Evolutionary conservation across 1,140 invertebrate species (phyloP).

Genomic region (Hermetia illucens): DNA sequence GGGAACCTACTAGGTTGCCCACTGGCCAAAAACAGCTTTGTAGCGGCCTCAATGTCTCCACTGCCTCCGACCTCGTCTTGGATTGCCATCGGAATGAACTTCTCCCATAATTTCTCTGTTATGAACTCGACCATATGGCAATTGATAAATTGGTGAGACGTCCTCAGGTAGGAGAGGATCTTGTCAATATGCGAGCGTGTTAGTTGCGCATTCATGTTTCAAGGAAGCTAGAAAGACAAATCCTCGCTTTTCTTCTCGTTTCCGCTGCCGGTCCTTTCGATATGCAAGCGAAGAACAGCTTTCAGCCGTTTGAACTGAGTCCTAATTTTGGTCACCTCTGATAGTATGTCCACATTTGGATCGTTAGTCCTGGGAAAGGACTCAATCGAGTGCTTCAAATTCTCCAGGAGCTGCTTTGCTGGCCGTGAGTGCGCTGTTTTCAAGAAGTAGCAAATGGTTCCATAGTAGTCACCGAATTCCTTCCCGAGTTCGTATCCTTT

Average conservation of each 20-base stretch:
- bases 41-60: slow-evolving; percentile 21
- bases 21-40: slow-evolving; percentile 30
- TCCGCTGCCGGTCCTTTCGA: neutral
- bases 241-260: slow-evolving; percentile 16
- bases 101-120: slow-evolving; percentile 51
- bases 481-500: slow-evolving; percentile 46
- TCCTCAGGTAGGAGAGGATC: slow-evolving; percentile 39
- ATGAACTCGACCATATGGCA: slow-evolving; percentile 72
- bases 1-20: neutral
- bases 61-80: slow-evolving; percentile 35
- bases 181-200: slow-evolving; percentile 34
- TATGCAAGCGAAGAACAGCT: slow-evolving; percentile 38
- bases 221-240: slow-evolving; percentile 15
- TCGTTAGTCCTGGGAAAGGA: slow-evolving; percentile 49
- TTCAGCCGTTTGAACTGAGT: slow-evolving; percentile 51
- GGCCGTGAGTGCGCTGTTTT: slow-evolving; percentile 13
- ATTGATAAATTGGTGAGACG: slow-evolving; percentile 46
- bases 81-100: slow-evolving; percentile 38
- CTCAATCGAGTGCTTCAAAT: slow-evolving; percentile 42
- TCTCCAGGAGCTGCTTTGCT: slow-evolving; percentile 35
- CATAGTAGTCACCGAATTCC: slow-evolving; percentile 45
- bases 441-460: slow-evolving; percentile 30
- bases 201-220: slow-evolving; percentile 8
- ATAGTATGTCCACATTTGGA: slow-evolving; percentile 44
- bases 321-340: slow-evolving; percentile 43